These are phyloP conservation scores for Anableps anableps DNA, from an alignment of 2,797 vertebrate species.

Conservation along the genomic window DNA sequence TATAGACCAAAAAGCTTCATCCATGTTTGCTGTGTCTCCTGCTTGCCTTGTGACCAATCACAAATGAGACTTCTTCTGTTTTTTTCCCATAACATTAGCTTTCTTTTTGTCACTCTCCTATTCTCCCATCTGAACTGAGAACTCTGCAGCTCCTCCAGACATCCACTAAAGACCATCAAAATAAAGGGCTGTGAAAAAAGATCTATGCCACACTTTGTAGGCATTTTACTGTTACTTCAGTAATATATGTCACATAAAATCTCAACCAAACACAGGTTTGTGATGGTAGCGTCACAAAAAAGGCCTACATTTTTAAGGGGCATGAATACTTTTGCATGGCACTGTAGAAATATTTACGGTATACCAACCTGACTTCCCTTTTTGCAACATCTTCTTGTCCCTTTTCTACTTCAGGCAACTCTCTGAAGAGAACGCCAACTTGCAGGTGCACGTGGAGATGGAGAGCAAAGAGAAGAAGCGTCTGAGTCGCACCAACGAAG, in stretches of 20 bases:
- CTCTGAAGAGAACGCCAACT: constrained; percentile 93
- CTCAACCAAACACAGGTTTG: not conserved
- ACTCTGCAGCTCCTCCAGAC: not conserved
- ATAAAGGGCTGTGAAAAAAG: not conserved
- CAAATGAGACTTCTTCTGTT: not conserved
- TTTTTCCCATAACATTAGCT: too few species aligned
- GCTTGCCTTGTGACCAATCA: not conserved
- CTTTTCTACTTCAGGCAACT: constrained; percentile 84
- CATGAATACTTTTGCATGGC: not conserved
- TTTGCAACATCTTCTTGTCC: not conserved
- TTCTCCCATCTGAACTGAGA: not conserved
- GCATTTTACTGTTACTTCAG: not conserved
- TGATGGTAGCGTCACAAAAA: not conserved
- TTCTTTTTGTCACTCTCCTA: not conserved
- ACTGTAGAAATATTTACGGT: too few species aligned
- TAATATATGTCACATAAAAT: not conserved
- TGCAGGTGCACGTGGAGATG: constrained; percentile 94
- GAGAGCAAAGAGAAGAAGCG: constrained; percentile 97
- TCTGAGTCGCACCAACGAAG: constrained; percentile 94
- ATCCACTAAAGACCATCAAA: not conserved
- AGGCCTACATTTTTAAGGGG: not conserved
- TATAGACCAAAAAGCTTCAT: not conserved
- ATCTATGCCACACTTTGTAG: not conserved
- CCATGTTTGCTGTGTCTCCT: not conserved
- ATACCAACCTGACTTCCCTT: not conserved